Evolutionary conservation across 2,888 invertebrate species (phyloP).

Genomic region (Sisyra nigra): DNA sequence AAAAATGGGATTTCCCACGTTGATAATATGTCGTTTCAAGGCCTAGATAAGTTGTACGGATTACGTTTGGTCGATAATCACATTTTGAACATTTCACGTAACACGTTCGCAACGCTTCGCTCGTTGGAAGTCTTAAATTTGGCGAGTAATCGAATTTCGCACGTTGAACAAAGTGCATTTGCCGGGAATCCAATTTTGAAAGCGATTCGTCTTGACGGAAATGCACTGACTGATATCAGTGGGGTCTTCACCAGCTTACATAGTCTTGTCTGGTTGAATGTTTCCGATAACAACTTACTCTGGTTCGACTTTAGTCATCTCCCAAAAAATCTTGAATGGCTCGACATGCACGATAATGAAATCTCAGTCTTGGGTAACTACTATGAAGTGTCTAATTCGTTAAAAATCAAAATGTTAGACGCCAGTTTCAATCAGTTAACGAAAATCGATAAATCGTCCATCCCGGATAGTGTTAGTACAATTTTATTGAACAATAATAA

Average conservation of each 20-base stretch:
- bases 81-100: constrained; percentile 57
- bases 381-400: constrained; percentile 44
- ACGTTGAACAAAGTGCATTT: constrained; percentile 64
- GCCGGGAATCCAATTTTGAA: constrained; percentile 54
- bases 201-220: constrained; percentile 62
- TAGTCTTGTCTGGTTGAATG: constrained; percentile 63
- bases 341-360: constrained; percentile 68
- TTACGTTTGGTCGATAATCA: constrained; percentile 67
- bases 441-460: constrained; percentile 47
- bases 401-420: constrained; percentile 60
- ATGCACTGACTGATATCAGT: constrained; percentile 60
- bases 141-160: constrained; percentile 61
- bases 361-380: constrained; percentile 60
- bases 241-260: constrained; percentile 59
- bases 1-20: constrained; percentile 64
- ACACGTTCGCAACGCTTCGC: constrained; percentile 52
- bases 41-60: constrained; percentile 56
- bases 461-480: constrained; percentile 58
- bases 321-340: constrained; percentile 58
- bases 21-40: constrained; percentile 53
- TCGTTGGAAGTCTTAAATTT: constrained; percentile 64
- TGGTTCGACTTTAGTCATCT: constrained; percentile 72
- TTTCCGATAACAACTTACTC: constrained; percentile 59
- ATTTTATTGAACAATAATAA: constrained; percentile 58
- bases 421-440: constrained; percentile 56